A percentile compares a stretch with the other conserved stretches of the same genome.
These are phyloP conservation scores for Eulemur rubriventer DNA, from an alignment of 2,797 vertebrate genomes.

Conservation along the genomic window DNA sequence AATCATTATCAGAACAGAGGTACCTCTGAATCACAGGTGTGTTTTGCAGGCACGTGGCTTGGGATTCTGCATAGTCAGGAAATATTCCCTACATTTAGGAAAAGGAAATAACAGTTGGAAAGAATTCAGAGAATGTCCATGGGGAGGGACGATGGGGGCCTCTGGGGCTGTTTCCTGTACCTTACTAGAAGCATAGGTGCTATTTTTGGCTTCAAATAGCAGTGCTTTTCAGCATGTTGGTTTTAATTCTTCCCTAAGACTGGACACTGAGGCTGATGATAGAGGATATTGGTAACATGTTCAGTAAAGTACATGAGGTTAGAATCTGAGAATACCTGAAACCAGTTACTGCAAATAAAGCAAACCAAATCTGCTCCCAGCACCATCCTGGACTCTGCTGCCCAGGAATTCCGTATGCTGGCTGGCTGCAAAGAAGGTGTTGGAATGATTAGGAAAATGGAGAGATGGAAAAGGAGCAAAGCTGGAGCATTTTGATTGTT, in stretches of 20 bases:
- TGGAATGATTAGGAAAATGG: not conserved
- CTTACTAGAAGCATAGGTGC: conserved; percentile 64
- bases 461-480: not conserved
- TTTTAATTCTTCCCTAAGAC: conserved; percentile 64
- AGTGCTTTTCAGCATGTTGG: conserved; percentile 46
- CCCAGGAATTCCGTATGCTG: not conserved
- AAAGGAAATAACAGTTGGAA: conserved; percentile 78
- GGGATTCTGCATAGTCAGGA: conserved; percentile 66
- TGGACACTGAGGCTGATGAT: conserved; percentile 26
- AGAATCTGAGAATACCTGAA: not conserved
- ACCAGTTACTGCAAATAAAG: not conserved
- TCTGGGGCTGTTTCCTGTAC: conserved; percentile 68
- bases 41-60: conserved; percentile 39
- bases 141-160: conserved; percentile 8
- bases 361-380: not conserved
- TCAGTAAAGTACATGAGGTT: conserved; percentile 16
- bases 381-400: not conserved
- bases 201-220: conserved; percentile 74
- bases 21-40: conserved; percentile 65
- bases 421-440: not conserved
- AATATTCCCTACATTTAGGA: conserved; percentile 80
- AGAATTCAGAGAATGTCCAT: conserved; percentile 74
- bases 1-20: conserved; percentile 70
- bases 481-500: not conserved
- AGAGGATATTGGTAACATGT: conserved; percentile 44